phyloP scores from a whole-genome alignment of 1,140 invertebrate species.

The Achroia grisella region DNA sequence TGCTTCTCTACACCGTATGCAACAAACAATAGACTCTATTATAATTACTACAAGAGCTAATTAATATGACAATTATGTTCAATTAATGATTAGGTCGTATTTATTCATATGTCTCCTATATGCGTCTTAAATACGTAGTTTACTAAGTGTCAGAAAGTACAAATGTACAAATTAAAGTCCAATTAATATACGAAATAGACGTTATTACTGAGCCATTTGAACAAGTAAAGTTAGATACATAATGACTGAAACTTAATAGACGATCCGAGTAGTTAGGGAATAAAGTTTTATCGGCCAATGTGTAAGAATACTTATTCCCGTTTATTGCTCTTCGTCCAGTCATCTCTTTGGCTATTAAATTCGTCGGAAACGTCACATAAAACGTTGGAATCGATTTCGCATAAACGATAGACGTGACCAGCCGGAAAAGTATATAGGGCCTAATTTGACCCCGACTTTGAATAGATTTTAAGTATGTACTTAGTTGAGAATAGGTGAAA shows the following conservation, averaged over 20 bases:
- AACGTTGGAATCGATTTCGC: slow-evolving; percentile 66
- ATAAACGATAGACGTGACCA: slow-evolving; percentile 67
- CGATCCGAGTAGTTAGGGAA: slow-evolving; percentile 31
- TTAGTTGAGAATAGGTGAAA: too few species aligned
- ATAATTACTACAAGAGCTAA: slow-evolving; percentile 17
- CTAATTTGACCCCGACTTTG: slow-evolving; percentile 34
- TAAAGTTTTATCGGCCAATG: slow-evolving; percentile 56
- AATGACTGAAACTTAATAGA: slow-evolving; percentile 22
- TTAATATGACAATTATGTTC: slow-evolving; percentile 12
- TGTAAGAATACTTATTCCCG: slow-evolving; percentile 62
- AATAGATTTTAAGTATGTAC: background rate
- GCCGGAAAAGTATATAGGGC: slow-evolving; percentile 39
- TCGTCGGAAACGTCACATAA: slow-evolving; percentile 65
- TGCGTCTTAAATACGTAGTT: background rate
- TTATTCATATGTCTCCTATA: background rate
- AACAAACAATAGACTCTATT: slow-evolving; percentile 31
- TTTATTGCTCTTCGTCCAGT: slow-evolving; percentile 64
- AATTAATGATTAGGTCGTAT: background rate
- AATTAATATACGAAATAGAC: slow-evolving; percentile 12
- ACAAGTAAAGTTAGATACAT: slow-evolving; percentile 12
- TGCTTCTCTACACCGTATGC: slow-evolving; percentile 27
- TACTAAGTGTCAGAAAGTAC: background rate
- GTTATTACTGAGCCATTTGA: slow-evolving; percentile 14
- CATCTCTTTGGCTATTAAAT: slow-evolving; percentile 63
- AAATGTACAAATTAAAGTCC: slow-evolving; percentile 9